Evolutionary conservation across 2,113 vertebrate genomes (phyloP), one percentile per base, ranked within the genome.

Genomic region (Chaenocephalus aceratus): DNA sequence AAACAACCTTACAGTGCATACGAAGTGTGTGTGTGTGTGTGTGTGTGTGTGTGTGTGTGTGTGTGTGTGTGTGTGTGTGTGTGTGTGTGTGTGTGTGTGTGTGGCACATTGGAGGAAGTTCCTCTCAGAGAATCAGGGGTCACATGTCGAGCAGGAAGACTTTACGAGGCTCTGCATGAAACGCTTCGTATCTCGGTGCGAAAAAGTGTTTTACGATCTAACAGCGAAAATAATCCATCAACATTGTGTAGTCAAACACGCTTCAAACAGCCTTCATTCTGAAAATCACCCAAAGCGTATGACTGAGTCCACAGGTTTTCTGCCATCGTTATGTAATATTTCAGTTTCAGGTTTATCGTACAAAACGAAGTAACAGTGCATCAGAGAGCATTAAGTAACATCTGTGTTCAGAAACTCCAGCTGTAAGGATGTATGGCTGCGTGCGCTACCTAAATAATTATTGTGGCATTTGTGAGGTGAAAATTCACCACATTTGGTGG

Each of bases 101-200:
- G 41, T 53, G 15, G 36, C 36, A 51, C 12, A 41, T 69, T 67
- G 60, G 23, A 82, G 75, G 75, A 87, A 30, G 80, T 86, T 72
- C 67, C 70, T 75, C 52, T 41, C 75, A 64, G 65, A 56, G 61
- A 0, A 57, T 13, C 5, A 1, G 1, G 58, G 80, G 65, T 87
- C 62, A 48, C 18, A 2, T 18, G 64, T 44, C 1, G 73, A 83
- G 63, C 72, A 30, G 52, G 36, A 49, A 86, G 79, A 77, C 68
- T 86, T 88, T 77, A 83, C 57, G 30, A 85, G 77, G 10, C 77
- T 86, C 79, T 1, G 23, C 76, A 51, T 58, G 64, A 84, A 88
- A 52, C 61, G 1, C 83, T 41, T 91, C 9, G 41, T 48, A 34
- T 26, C 0, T 0, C 12, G 45, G 77, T 66, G 86, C 23, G 60